Evolutionary conservation across 2,888 invertebrate species (phyloP).

Genomic region (Hirtodrosophila confusa): DNA sequence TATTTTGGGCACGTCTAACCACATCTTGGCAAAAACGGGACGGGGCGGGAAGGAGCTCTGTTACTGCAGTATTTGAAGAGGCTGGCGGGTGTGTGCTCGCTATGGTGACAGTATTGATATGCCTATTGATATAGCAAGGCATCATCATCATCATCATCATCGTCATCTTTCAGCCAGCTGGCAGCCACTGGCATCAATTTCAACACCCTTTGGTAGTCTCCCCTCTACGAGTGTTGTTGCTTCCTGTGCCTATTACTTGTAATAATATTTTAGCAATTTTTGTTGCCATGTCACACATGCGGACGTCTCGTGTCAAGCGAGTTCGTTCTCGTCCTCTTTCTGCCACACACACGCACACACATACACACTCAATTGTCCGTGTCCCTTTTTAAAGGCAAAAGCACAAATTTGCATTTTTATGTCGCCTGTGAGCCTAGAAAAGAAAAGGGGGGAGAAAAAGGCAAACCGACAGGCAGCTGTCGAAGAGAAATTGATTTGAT

Average conservation of each 20-base stretch:
- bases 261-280: slow-evolving; percentile 77
- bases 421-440: slow-evolving; percentile 41
- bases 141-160: slow-evolving; percentile 28
- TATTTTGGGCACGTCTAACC: slow-evolving; percentile 75
- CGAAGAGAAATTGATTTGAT: slow-evolving; percentile 77
- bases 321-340: slow-evolving; percentile 2
- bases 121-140: slow-evolving; percentile 70
- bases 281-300: slow-evolving; percentile 75
- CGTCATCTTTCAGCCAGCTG: slow-evolving; percentile 6
- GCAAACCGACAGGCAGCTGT: slow-evolving; percentile 49
- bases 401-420: slow-evolving; percentile 74
- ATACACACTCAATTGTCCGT: neutral
- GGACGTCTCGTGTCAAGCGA: slow-evolving; percentile 47
- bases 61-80: neutral
- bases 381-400: slow-evolving; percentile 46
- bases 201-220: slow-evolving; percentile 63
- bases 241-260: slow-evolving; percentile 71
- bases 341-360: neutral
- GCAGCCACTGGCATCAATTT: slow-evolving; percentile 58
- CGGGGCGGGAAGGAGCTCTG: slow-evolving; percentile 8
- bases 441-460: slow-evolving; percentile 1
- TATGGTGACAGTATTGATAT: slow-evolving; percentile 63
- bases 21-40: slow-evolving; percentile 25
- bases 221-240: slow-evolving; percentile 33
- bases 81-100: slow-evolving; percentile 8